Percentiles rank a stretch among this genome's conserved stretches.
phyloP scores from a whole-genome alignment of 2,113 vertebrate species.

The Oncorhynchus nerka region DNA sequence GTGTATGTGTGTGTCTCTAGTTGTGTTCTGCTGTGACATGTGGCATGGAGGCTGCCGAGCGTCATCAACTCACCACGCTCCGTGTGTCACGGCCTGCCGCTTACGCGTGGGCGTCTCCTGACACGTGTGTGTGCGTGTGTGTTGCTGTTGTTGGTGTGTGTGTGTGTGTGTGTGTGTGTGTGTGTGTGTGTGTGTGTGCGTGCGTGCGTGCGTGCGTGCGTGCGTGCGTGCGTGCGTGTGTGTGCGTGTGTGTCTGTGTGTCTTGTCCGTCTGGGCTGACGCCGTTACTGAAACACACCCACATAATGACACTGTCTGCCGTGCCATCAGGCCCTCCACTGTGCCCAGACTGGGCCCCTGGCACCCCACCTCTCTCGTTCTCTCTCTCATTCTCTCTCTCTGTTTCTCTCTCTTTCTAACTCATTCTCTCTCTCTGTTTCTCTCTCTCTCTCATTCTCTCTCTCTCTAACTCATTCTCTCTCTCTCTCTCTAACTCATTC shows the following conservation, averaged over 20 bases:
- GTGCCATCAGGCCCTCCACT: conserved; percentile 51
- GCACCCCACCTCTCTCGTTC: conserved; percentile 28
- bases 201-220: too few relatives aligned
- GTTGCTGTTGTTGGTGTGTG: too few relatives aligned
- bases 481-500: too few relatives aligned
- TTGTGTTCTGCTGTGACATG: conserved; percentile 58
- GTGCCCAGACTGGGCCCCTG: conserved; percentile 58
- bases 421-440: too few relatives aligned
- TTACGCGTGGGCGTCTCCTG: conserved; percentile 4
- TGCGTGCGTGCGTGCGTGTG: too few relatives aligned
- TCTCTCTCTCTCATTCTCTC: too few relatives aligned
- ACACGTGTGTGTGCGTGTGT: conserved; percentile 3
- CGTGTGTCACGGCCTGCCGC: conserved; percentile 50
- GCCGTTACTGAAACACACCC: conserved; percentile 62
- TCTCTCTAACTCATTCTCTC: too few relatives aligned
- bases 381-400: too few relatives aligned
- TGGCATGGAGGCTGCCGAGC: conserved; percentile 66
- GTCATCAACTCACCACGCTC: conserved; percentile 70
- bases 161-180: too few relatives aligned
- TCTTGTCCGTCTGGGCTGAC: conserved; percentile 67
- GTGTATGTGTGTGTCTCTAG: conserved; percentile 25
- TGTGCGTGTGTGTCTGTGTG: too few relatives aligned
- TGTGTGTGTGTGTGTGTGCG: too few relatives aligned
- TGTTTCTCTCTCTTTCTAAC: too few relatives aligned
- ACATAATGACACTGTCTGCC: conserved; percentile 39